These are phyloP conservation scores for Ceratina calcarata DNA, from an alignment of 1,140 invertebrate species.

Conservation along the genomic window DNA sequence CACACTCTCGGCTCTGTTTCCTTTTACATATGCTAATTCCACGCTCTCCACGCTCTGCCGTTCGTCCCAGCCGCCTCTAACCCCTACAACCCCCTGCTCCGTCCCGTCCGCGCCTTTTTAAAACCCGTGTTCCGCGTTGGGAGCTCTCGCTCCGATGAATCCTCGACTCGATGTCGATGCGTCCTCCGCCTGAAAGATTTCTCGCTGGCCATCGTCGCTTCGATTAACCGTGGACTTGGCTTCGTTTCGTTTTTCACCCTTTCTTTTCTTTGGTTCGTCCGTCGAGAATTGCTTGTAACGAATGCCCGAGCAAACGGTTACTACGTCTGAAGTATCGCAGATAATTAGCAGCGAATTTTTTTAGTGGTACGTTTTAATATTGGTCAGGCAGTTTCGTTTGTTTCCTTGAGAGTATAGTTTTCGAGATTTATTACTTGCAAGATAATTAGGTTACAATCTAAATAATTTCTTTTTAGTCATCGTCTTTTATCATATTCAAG, in stretches of 20 bases:
- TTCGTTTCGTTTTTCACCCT: neutral
- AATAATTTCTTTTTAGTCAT: too few relatives aligned
- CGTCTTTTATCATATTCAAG: too few relatives aligned
- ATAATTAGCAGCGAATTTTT: neutral
- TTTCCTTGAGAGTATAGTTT: too few relatives aligned
- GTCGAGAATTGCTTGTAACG: neutral
- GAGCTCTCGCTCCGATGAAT: slow-evolving; percentile 57
- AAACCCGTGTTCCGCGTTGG: slow-evolving; percentile 47
- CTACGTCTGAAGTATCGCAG: neutral
- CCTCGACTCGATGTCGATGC: slow-evolving; percentile 41
- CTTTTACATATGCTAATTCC: slow-evolving; percentile 74
- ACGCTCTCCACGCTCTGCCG: slow-evolving; percentile 58
- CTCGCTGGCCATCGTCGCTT: slow-evolving; percentile 23
- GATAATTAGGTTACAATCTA: too few relatives aligned
- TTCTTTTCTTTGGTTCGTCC: neutral
- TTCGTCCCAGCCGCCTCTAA: too few relatives aligned
- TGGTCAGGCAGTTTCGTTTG: too few relatives aligned
- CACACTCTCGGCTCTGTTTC: slow-evolving; percentile 57
- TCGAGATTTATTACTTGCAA: too few relatives aligned
- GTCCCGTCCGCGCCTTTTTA: slow-evolving; percentile 39
- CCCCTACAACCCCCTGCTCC: too few relatives aligned
- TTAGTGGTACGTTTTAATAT: too few relatives aligned
- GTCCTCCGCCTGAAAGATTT: slow-evolving; percentile 28
- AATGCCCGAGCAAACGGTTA: neutral
- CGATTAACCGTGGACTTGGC: slow-evolving; percentile 18